These are phyloP conservation scores for Beris chalybata DNA, from an alignment of 2,888 invertebrate genomes.

Conservation along the genomic window DNA sequence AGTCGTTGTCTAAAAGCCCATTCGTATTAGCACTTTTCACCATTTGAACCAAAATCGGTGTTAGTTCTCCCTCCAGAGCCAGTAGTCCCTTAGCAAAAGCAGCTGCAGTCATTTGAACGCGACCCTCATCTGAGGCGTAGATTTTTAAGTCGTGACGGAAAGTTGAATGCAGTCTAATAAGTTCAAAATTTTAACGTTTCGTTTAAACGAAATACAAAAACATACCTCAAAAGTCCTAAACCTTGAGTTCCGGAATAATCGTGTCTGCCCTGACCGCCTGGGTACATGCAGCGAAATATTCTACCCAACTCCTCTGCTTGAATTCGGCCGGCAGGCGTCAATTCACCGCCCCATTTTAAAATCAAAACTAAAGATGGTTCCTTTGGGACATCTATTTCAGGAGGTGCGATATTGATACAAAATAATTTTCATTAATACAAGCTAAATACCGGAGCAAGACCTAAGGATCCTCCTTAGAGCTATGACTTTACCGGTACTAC, in stretches of 20 bases:
- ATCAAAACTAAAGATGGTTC: conserved; percentile 95
- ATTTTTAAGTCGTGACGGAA: conserved; percentile 99
- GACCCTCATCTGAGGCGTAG: conserved; percentile 98
- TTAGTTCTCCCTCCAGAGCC: conserved; percentile 96
- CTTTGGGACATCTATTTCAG: conserved; percentile 70
- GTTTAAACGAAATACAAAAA: not conserved
- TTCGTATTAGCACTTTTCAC: conserved; percentile 99
- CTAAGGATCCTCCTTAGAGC: not conserved
- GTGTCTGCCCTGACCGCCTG: conserved; percentile 92
- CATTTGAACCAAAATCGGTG: conserved; percentile 99
- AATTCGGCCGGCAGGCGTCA: conserved; percentile 96
- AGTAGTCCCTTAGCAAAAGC: conserved; percentile 98
- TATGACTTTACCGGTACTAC: not conserved
- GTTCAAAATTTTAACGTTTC: not conserved
- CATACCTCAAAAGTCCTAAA: conserved; percentile 78
- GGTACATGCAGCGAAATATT: conserved; percentile 99
- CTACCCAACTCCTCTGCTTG: conserved; percentile 97
- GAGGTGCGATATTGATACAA: conserved; percentile 44
- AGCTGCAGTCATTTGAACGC: conserved; percentile 99
- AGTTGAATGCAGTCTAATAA: conserved; percentile 82
- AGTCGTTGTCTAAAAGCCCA: conserved; percentile 96
- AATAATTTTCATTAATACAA: conserved; percentile 25
- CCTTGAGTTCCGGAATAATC: conserved; percentile 94
- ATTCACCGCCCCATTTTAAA: conserved; percentile 98
- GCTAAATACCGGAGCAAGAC: conserved; percentile 24